Conservation (phyloP, 2,888 invertebrate species). For the Meteorus cinctellus region DNA sequence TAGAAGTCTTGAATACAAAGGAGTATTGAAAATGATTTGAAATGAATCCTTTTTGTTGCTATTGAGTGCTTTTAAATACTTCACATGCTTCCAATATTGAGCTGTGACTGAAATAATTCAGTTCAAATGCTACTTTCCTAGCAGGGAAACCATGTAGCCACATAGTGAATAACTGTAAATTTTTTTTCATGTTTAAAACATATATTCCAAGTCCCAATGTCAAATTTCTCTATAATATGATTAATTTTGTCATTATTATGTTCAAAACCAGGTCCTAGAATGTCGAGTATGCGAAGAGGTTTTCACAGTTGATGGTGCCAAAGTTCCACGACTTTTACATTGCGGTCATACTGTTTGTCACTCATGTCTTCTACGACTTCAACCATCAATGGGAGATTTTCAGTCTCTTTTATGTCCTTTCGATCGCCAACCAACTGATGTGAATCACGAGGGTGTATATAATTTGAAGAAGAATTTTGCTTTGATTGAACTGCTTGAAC, state of each 20-base stretch:
- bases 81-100: too few relatives aligned
- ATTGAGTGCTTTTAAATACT: too few relatives aligned
- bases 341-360: constrained; percentile 78
- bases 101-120: too few relatives aligned
- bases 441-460: constrained; percentile 73
- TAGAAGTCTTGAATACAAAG: too few relatives aligned
- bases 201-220: too few relatives aligned
- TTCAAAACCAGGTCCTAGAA: constrained; percentile 72
- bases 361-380: constrained; percentile 75
- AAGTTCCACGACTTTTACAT: constrained; percentile 75
- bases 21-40: too few relatives aligned
- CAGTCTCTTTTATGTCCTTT: constrained; percentile 75
- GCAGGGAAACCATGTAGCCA: too few relatives aligned
- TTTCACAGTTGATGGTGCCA: constrained; percentile 75
- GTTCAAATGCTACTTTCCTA: too few relatives aligned
- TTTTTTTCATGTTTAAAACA: too few relatives aligned
- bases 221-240: background rate
- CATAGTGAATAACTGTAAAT: too few relatives aligned
- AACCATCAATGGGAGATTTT: constrained; percentile 59
- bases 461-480: constrained; percentile 78
- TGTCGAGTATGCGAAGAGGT: constrained; percentile 77
- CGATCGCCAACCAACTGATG: constrained; percentile 76
- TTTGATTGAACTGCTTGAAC: constrained; percentile 76
- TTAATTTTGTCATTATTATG: constrained; percentile 18
- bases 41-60: too few relatives aligned